These are phyloP conservation scores for Lepidotrigona ventralis DNA, from an alignment of 1,140 invertebrate species.

Conservation along the genomic window DNA sequence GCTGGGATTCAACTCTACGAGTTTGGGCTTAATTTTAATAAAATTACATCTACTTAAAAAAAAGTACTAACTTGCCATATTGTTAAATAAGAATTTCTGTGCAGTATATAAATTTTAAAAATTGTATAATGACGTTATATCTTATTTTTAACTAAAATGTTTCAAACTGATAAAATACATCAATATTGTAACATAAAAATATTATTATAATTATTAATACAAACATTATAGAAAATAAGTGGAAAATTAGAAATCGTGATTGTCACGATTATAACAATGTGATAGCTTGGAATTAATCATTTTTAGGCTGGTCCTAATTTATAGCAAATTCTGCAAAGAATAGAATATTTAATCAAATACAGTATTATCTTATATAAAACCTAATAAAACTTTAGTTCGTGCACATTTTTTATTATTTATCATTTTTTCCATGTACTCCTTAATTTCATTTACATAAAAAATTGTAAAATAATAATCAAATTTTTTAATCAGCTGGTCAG, in stretches of 20 bases:
- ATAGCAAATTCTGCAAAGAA: constrained; percentile 62
- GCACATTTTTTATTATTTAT: neutral
- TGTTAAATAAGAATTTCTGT: constrained; percentile 23
- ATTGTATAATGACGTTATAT: constrained; percentile 1
- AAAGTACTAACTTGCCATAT: neutral
- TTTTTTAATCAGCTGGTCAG: constrained; percentile 18
- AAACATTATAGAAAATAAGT: constrained; percentile 37
- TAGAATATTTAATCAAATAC: constrained; percentile 44
- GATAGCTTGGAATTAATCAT: constrained; percentile 52
- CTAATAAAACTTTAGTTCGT: constrained; percentile 51
- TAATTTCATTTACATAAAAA: neutral
- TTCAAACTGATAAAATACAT: constrained; percentile 13
- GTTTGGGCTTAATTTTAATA: constrained; percentile 81
- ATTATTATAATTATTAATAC: constrained; percentile 61
- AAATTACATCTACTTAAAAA: constrained; percentile 3
- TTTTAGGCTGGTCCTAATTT: constrained; percentile 73
- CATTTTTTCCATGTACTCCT: neutral
- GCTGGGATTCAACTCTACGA: constrained; percentile 98
- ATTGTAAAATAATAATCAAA: neutral
- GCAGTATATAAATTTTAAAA: constrained; percentile 29
- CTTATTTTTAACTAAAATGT: constrained; percentile 26
- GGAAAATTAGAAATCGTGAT: constrained; percentile 25
- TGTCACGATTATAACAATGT: constrained; percentile 45
- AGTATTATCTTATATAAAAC: constrained; percentile 40
- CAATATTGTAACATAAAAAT: constrained; percentile 55